A percentile compares a stretch with the other conserved stretches of the same genome.
These are phyloP conservation scores for Polypedilum pembai DNA, from an alignment of 1,140 invertebrate species.

Conservation along the genomic window DNA sequence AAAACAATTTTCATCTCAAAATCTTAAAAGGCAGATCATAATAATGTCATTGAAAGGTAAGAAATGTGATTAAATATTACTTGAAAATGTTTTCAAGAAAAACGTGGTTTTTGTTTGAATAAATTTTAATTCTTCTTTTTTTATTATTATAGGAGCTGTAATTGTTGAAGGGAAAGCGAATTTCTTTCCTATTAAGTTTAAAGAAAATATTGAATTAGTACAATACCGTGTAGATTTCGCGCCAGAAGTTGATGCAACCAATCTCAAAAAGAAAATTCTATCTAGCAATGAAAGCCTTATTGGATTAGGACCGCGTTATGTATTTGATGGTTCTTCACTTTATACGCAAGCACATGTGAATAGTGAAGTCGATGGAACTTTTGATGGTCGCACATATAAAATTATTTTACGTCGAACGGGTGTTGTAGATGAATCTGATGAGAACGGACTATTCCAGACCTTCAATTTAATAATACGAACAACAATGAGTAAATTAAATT, in stretches of 20 bases:
- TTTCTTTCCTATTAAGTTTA: not conserved
- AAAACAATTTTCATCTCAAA: too few relatives aligned
- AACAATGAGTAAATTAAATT: slow-evolving; percentile 53
- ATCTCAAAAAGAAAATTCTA: slow-evolving; percentile 37
- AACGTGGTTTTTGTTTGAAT: too few relatives aligned
- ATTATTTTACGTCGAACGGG: slow-evolving; percentile 35
- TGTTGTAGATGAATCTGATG: slow-evolving; percentile 29
- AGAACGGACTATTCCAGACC: slow-evolving; percentile 50
- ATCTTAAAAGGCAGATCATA: too few relatives aligned
- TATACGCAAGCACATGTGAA: slow-evolving; percentile 35
- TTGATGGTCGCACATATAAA: slow-evolving; percentile 38
- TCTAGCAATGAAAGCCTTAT: slow-evolving; percentile 33
- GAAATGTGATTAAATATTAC: too few relatives aligned
- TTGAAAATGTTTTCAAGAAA: too few relatives aligned
- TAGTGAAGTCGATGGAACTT: slow-evolving; percentile 36
- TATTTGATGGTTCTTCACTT: slow-evolving; percentile 47
- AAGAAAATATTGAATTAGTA: not conserved
- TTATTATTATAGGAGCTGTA: too few relatives aligned
- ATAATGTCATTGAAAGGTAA: too few relatives aligned
- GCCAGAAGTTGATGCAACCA: slow-evolving; percentile 48
- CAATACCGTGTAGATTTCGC: slow-evolving; percentile 68
- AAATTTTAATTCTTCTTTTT: too few relatives aligned
- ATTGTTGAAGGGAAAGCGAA: not conserved
- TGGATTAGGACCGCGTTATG: slow-evolving; percentile 32
- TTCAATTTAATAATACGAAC: slow-evolving; percentile 70